Base-by-base conservation (phyloP, 2,113 vertebrate species). In the Paraplagusia blochii region DNA sequence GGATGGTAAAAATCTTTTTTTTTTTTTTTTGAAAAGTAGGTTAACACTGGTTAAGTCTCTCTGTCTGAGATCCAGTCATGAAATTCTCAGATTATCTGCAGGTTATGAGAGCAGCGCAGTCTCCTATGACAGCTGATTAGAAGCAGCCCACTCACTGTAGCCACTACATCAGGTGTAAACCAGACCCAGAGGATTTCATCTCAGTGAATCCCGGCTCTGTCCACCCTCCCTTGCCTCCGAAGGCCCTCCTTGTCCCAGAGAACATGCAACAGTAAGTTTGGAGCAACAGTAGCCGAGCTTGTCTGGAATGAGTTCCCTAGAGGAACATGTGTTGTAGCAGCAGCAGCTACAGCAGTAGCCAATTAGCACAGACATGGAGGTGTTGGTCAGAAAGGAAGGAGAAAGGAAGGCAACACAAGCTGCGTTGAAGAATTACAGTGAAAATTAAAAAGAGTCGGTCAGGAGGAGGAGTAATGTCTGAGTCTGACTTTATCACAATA, bases 231-330 rank as follows among this genome's bases (percentile, higher is more conserved):
- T 54, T 13, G 44, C 15, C 51, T 60, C 39, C 0, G 13, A 7
- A 66, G 69, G 34, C 34, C 36, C 29, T 10, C 16, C 44, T 22
- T 34, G 45, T 13, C 56, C 18, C 17, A 9, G 34, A 34, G 0
- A 53, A 54, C 49, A 34, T n/a, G 47, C 60, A 54, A 16, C 45
- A 38, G 38, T 29, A 29, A 29, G 22, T 2, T 29, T 29, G 22
- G 22, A 2, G 22, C 18, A 18, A n/a, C 53, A 44, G 47, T 64
- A 19, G 62, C 54, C 14, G 56, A 44, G 15, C 19, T 51, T 35
- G n/a, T 48, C 69, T 66, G 58, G 22, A 74, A 77, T 43, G 65
- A 84, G 69, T 36, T 75, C 74, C 74, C 79, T 2, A 5, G 68
- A 62, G 74, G 71, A 40, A 40, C 38, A 29, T 4, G 22, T 29